Base-by-base conservation (phyloP, 2,797 vertebrate genomes). In the Coendou prehensilis region DNA sequence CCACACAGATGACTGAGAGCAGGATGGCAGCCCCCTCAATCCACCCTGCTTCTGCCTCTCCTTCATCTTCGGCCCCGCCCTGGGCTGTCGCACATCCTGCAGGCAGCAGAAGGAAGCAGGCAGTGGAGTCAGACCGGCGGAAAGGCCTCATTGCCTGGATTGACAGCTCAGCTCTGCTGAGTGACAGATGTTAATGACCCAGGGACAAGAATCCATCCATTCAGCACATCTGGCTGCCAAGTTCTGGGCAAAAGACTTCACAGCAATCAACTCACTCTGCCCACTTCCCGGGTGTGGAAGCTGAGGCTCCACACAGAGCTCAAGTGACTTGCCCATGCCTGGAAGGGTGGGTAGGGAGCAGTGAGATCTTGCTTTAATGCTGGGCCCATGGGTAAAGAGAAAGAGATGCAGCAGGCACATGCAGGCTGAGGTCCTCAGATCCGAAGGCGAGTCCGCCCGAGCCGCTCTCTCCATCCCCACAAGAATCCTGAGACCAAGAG, bases 1-100 rank as follows among this genome's bases (percentile, higher is more conserved):
- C 99, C 59, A 99, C 99, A 20, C 99, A 99, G 97, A 99, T 99
- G 98, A 99, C 99, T 0, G 99, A 99, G 69, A 99, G 98, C 0
- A 99, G 98, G 97, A 99, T 99, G 97, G 99, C 99, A 1, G 99
- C 99, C 1, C 99, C 99, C 98, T 99, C 99, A 7, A 99, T 99
- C 99, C 99, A 99, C 89, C 99, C 99, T 0, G 99, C 99, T 97
- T 99, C 99, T 0, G 99, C 98, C 97, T 99, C 99, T 0, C 99
- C 99, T 92, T 99, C 99, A 37, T 99, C 99, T 89, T 99, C 99
- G 2, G 98, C 98, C 22, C 99, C 99, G 1, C 98, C 99, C 71
- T 99, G 98, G 2, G 98, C 99, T 0, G 98, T 91, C 0, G 99
- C 99, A 54, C 99, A 99, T 1, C 97, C 99, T 99, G 98, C 20